Evolutionary conservation across 1,140 invertebrate genomes (phyloP).

Genomic region (Pinna nobilis): DNA sequence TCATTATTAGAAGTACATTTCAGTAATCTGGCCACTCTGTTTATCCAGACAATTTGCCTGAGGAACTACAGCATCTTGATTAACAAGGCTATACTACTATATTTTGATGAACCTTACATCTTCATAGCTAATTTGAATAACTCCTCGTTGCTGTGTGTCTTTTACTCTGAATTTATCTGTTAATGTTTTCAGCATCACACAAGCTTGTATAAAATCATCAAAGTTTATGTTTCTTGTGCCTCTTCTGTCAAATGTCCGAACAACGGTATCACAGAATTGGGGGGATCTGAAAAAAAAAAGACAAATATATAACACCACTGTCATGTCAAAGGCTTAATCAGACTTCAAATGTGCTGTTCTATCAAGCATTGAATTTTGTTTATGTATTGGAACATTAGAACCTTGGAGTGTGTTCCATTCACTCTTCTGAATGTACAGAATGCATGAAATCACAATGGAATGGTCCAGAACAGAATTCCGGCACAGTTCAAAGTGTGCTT

Average conservation of each 20-base stretch:
- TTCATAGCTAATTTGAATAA: conserved; percentile 71
- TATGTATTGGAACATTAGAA: too few relatives aligned
- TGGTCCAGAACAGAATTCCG: too few relatives aligned
- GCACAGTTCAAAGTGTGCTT: too few relatives aligned
- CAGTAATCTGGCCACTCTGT: background rate
- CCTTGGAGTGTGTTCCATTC: too few relatives aligned
- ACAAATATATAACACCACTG: too few relatives aligned
- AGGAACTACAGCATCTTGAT: background rate
- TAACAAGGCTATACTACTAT: background rate
- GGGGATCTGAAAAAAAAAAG: conserved; percentile 65
- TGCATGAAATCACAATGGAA: too few relatives aligned
- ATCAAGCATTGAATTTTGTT: too few relatives aligned
- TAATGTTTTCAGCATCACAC: conserved; percentile 74
- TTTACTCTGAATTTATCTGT: conserved; percentile 73
- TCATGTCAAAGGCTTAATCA: too few relatives aligned
- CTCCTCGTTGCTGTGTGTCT: conserved; percentile 66
- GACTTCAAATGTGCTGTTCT: too few relatives aligned
- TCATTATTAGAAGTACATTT: background rate
- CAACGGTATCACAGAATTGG: conserved; percentile 69
- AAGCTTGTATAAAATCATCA: conserved; percentile 76
- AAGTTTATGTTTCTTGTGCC: conserved; percentile 70
- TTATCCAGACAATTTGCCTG: too few relatives aligned
- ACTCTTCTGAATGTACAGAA: too few relatives aligned
- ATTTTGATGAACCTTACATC: conserved; percentile 51
- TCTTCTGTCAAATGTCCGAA: conserved; percentile 70